Base-by-base conservation (phyloP, 2,113 vertebrate genomes). In the Heterochromis multidens region DNA sequence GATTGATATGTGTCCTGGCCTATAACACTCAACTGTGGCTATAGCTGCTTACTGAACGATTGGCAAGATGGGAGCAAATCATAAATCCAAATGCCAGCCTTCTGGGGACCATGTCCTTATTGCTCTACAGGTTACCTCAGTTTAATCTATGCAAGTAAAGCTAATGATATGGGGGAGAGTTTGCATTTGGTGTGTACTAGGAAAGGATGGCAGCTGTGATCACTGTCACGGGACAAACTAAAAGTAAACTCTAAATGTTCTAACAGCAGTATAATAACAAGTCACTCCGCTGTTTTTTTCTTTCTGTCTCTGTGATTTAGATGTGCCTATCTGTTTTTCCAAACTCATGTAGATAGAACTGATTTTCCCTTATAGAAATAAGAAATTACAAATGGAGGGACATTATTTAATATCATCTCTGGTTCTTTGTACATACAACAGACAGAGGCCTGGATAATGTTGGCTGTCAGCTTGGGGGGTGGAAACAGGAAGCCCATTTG, bases 221-320 rank as follows among this genome's bases (percentile, higher is more conserved):
- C 27, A 70, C 13, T 70, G 3, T 27, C 23, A 86, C 37, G 14
- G 77, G 37, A 62, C 43, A 82, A 86, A 89, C 63, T 87, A 85
- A 90, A 82, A 59, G 81, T 81, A 88, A 90, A 62, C 93, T 84
- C 82, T 40, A 90, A 54, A 81, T 81, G 49, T 85, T 62, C 43
- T 59, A 82, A 86, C 62, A 77, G 52, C 56, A 80, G 57, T 79
- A 83, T 87, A 91, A 93, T 91, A 92, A 88, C 78, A 85, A 84
- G 84, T 80, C 92, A 94, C 92, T 91, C 84, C 88, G 77, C 80
- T 89, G 83, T 79, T 81, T 79, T 56, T 29, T 2, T 27, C 5
- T 58, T 59, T 82, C n/a, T 23, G 21, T 77, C 49, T 59, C 54
- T 13, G 77, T 79, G 76, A 84, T 62, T 37, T 62, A 86, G 61